A percentile compares a stretch with the other conserved stretches of the same genome.
These are phyloP conservation scores for Drosophila yooni DNA, from an alignment of 2,888 invertebrate genomes.

Conservation along the genomic window DNA sequence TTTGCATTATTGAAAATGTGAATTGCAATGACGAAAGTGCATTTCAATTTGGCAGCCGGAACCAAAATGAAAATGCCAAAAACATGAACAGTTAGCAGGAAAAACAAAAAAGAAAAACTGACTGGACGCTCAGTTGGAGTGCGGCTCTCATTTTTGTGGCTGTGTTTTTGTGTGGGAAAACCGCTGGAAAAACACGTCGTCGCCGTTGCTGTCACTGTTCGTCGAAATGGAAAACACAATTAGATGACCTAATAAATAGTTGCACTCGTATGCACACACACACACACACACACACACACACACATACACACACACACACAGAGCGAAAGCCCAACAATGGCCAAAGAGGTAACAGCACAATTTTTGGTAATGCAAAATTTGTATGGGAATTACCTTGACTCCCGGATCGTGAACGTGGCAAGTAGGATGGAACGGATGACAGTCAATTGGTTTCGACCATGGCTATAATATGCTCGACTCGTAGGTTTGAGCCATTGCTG, in stretches of 20 bases:
- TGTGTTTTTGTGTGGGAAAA: slow-evolving; percentile 68
- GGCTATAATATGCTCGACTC: slow-evolving; percentile 22
- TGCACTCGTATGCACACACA: slow-evolving; percentile 60
- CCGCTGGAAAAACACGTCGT: slow-evolving; percentile 66
- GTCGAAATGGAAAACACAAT: slow-evolving; percentile 79
- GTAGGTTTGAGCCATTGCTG: slow-evolving; percentile 21
- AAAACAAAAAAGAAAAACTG: slow-evolving; percentile 22
- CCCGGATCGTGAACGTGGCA: slow-evolving; percentile 59
- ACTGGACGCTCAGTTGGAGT: slow-evolving; percentile 11
- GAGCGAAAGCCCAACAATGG: slow-evolving; percentile 50
- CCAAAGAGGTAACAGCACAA: slow-evolving; percentile 47
- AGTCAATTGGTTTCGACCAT: slow-evolving; percentile 43
- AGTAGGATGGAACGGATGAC: slow-evolving; percentile 25
- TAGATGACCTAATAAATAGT: slow-evolving; percentile 82
- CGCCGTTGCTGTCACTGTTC: slow-evolving; percentile 41
- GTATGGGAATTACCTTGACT: slow-evolving; percentile 78
- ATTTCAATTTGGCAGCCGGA: slow-evolving; percentile 62
- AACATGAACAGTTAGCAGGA: slow-evolving; percentile 26
- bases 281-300: slow-evolving; percentile 3
- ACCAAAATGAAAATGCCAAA: slow-evolving; percentile 34
- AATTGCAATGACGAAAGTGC: slow-evolving; percentile 53
- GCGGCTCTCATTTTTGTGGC: slow-evolving; percentile 23
- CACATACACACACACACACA: slow-evolving; percentile 5
- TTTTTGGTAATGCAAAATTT: slow-evolving; percentile 69
- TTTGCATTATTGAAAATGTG: slow-evolving; percentile 11